Evolutionary conservation across 1,140 invertebrate species (phyloP), one percentile per base, ranked within the genome.

Genomic region (Drosophila nebulosa): DNA sequence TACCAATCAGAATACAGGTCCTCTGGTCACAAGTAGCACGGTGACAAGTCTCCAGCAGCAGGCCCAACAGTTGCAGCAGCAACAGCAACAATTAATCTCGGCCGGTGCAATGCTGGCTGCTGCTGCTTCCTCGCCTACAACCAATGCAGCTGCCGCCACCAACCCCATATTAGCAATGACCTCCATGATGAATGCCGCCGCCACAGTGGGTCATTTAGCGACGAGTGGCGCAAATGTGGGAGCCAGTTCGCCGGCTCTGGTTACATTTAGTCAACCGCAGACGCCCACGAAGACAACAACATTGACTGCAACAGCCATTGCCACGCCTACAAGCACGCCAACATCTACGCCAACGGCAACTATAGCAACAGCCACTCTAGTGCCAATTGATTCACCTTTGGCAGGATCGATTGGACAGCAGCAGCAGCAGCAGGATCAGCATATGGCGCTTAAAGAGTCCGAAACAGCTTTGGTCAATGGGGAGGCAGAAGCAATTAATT

Each of bases 131-230:
- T 84, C 85, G 18, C 79, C 89, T 27, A 79, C 90, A 55, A 78
- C 89, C n/a, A 30, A 30, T 30, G 27, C 27, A 9, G 68, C 76
- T 30, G 27, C 27, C 2, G 68, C 76, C 58, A 73, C 75, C 36
- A 91, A 91, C 74, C 90, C 90, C 36, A 81, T 91, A 14, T 51
- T 91, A 61, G 90, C 90, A 4, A 91, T 91, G 88, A 78, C 91
- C 1, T 88, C 90, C 7, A 91, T 91, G 90, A 90, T 90, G 83
- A 86, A 86, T 51, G 83, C 81, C 30, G 83, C 81, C 35, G 83
- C 81, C 14, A 81, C 81, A 0, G 81, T 85, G 5, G 81, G 81
- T 0, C 52, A 85, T 65, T 63, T 80, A n/a, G 56, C 85, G 5
- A 66, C 67, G 4, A 62, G 80, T 36, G 60, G 77, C 2, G 64